A percentile compares a stretch with the other conserved stretches of the same genome.
These are phyloP conservation scores for Cepaea hortensis DNA, from an alignment of 2,888 invertebrate genomes.

Conservation along the genomic window DNA sequence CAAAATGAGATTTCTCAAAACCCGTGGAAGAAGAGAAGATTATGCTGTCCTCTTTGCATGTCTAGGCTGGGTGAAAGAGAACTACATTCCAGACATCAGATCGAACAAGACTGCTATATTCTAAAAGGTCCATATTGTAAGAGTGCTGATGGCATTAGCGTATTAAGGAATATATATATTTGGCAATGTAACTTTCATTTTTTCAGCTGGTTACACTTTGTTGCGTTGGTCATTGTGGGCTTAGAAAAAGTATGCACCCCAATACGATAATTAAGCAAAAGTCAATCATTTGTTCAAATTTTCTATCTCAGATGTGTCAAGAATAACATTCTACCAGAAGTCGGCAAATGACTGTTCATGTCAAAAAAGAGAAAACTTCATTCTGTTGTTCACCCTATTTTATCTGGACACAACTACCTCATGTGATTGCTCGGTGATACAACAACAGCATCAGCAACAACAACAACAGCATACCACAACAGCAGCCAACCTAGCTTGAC, in stretches of 20 bases:
- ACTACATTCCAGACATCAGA: constrained; percentile 17
- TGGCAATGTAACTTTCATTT: too few species aligned
- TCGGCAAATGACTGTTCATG: not conserved
- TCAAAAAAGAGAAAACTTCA: too few species aligned
- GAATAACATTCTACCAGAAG: not conserved
- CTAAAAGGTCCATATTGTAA: not conserved
- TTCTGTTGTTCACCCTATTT: not conserved
- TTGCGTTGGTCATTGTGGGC: too few species aligned
- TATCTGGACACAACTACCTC: constrained; percentile 8
- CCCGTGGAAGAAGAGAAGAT: too few species aligned
- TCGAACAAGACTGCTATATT: not conserved
- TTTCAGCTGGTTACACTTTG: too few species aligned
- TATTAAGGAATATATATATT: too few species aligned
- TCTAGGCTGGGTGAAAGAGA: not conserved
- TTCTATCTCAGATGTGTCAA: not conserved
- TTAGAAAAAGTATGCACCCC: not conserved
- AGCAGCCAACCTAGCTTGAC: too few species aligned
- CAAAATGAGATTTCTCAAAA: not conserved
- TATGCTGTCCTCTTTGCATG: not conserved
- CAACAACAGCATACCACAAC: too few species aligned
- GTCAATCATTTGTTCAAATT: not conserved
- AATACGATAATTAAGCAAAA: not conserved
- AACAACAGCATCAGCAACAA: too few species aligned
- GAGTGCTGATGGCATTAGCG: too few species aligned
- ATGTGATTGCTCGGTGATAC: not conserved